Percentiles rank a stretch among this genome's conserved stretches.
These are phyloP conservation scores for Exephanes ischioxanthus DNA, from an alignment of 2,888 invertebrate genomes.

Conservation along the genomic window DNA sequence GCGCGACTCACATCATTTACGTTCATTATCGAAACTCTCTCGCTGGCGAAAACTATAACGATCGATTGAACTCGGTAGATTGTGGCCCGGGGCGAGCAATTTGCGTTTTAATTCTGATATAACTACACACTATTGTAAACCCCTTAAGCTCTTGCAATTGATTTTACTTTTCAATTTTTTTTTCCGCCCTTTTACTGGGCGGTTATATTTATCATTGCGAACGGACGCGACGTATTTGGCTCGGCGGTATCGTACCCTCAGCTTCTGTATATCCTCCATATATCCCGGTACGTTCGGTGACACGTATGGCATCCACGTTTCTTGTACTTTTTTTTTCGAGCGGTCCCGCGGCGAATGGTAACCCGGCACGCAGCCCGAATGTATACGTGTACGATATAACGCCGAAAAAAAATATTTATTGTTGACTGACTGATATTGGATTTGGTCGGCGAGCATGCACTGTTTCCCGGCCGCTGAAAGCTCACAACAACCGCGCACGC, in stretches of 20 bases:
- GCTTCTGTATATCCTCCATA: background rate
- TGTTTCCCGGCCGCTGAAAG: conserved; percentile 1
- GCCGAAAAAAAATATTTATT: conserved; percentile 61
- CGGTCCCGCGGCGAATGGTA: conserved; percentile 37
- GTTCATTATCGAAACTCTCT: background rate
- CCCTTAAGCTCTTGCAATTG: background rate
- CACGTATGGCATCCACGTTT: conserved; percentile 44
- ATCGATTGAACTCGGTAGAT: background rate
- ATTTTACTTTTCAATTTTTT: background rate
- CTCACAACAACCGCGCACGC: conserved; percentile 4
- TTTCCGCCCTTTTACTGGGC: background rate
- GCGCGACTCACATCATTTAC: background rate
- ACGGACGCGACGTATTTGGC: background rate
- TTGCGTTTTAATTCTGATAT: background rate
- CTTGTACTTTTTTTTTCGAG: conserved; percentile 47
- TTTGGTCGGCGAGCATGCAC: conserved; percentile 48
- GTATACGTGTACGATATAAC: conserved; percentile 60
- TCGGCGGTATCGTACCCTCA: background rate
- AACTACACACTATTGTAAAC: background rate
- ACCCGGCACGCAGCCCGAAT: conserved; percentile 31
- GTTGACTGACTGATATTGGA: conserved; percentile 63
- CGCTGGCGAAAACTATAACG: background rate
- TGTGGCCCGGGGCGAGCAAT: background rate
- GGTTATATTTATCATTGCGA: background rate
- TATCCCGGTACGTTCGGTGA: conserved; percentile 1